Evolutionary conservation across 2,797 vertebrate genomes (phyloP).

Genomic region (Gambusia yucatana): DNA sequence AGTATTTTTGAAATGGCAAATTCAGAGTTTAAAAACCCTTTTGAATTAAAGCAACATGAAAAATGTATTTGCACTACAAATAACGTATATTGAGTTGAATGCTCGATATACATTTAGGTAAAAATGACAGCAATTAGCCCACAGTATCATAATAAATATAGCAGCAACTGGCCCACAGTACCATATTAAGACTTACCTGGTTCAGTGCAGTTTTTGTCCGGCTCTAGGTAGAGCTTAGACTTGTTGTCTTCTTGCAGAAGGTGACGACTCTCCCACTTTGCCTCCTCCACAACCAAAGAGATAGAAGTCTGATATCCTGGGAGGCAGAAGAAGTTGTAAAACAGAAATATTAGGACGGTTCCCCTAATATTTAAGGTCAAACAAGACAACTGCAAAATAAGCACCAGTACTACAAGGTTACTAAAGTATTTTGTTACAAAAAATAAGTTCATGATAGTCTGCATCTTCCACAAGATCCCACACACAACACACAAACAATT

Average conservation of each 20-base stretch:
- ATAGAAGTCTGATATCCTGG: conserved; percentile 78
- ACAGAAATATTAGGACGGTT: not conserved
- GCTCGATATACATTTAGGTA: not conserved
- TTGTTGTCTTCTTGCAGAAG: conserved; percentile 83
- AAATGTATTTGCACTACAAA: not conserved
- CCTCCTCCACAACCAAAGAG: conserved; percentile 54
- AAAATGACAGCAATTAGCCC: not conserved
- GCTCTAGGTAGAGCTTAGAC: conserved; percentile 69
- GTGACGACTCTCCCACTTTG: conserved; percentile 81
- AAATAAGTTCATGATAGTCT: not conserved
- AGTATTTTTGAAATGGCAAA: not conserved
- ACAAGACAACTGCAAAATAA: not conserved
- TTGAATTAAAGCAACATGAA: not conserved
- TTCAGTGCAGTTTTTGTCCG: conserved; percentile 89
- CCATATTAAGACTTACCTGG: conserved; percentile 81
- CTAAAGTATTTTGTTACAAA: not conserved
- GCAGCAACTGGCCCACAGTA: not conserved
- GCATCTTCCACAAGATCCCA: not conserved
- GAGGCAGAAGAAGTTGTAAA: conserved; percentile 1
- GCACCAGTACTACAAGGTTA: not conserved
- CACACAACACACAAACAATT: no score
- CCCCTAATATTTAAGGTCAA: not conserved
- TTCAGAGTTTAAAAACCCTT: not conserved
- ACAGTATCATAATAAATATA: not conserved
- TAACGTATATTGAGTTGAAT: no score